Base-by-base conservation (phyloP, 1,140 invertebrate species). In the Drosophila mojavensis region DNA sequence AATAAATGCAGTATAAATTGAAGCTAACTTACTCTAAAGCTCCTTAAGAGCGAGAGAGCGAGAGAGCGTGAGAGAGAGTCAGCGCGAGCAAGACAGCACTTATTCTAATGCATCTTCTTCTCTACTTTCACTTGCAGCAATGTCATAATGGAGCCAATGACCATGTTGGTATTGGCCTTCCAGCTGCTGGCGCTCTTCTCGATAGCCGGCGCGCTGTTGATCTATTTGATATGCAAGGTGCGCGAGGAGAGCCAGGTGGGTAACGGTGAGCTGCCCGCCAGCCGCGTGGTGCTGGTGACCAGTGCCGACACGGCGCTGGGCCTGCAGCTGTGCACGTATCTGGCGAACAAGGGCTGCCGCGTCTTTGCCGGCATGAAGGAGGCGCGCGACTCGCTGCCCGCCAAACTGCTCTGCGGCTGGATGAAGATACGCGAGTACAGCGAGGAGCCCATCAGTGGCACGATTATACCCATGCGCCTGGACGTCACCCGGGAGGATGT, bases 401-500 rank as follows among this genome's bases (percentile, higher is more conserved):
- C 94, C 47, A 91, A 94, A 69, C 79, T 95, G 64, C 94, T 89
- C 43, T 95, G 86, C 85, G 94, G 91, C 92, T 95, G 93, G 95
- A 94, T 92, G 81, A 96, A 92, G 89, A 94, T 91, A 80, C 94
- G 91, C 89, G 94, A 92, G 85, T 95, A 92, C 81, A 93, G 90
- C 17, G 91, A 92, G 68, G 92, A 82, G 59, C 93, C 93, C 13
- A 91, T 91, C 36, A 86, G 77, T 26, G 91, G 88, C 30, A 83
- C 90, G 43, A 94, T 96, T 45, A 94, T 96, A 47, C 95, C 96
- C 4, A 92, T 97, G 71, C 95, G 95, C 45, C 84, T 97, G 71
- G 96, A 97, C 88, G 95, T 97, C 2, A 96, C 96, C 0, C 93
- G 96, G 24, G 96, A 97, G 92, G 96, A 97, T 86, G 93, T 96